Base-by-base conservation (phyloP, 2,113 vertebrate genomes). In the Amazona guildingii region DNA sequence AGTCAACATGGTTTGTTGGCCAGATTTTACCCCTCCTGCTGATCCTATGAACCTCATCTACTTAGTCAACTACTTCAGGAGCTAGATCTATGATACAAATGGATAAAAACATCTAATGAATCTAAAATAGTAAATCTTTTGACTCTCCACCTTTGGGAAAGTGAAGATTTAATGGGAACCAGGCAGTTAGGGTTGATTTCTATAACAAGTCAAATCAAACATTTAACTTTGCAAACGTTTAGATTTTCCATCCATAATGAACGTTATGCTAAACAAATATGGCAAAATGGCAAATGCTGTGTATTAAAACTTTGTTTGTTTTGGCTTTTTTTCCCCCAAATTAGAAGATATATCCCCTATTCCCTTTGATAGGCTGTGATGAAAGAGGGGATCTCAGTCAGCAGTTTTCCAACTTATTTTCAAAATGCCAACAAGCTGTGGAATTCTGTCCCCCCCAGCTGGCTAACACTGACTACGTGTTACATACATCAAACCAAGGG, bases 161-260 rank as follows among this genome's bases (percentile, higher is more conserved):
- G 24, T 11, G 2, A 88, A 31, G 51, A 57, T 75, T 88, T 86
- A 81, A 88, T n/a, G 35, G 43, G 41, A 93, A 92, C 16, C 15
- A 62, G 57, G 15, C 27, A 92, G 78, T 92, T 88, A 74, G 78
- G 64, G 44, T 25, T 83, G 52, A 68, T 86, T 84, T 91, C 73
- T 93, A 20, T 33, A 93, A 87, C 25, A 64, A 90, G 43, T 61
- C 57, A 84, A 93, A 94, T 81, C 48, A 84, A 95, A 86, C 4
- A 2, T 24, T 83, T 83, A 76, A 88, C 25, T 85, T 83, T 62
- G 55, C 52, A 86, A 86, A 86, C 15, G 18, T 81, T 43, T 67
- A 68, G 12, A 59, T 72, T 64, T 62, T 90, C 64, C 83, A 90
- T 61, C 35, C n/a, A 4, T 67, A 90, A 86, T 51, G 1, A 80